Percentiles rank a stretch among this genome's conserved stretches.
Evolutionary conservation across 2,113 vertebrate genomes (phyloP).

Genomic region (Chlamydotis undulata): DNA sequence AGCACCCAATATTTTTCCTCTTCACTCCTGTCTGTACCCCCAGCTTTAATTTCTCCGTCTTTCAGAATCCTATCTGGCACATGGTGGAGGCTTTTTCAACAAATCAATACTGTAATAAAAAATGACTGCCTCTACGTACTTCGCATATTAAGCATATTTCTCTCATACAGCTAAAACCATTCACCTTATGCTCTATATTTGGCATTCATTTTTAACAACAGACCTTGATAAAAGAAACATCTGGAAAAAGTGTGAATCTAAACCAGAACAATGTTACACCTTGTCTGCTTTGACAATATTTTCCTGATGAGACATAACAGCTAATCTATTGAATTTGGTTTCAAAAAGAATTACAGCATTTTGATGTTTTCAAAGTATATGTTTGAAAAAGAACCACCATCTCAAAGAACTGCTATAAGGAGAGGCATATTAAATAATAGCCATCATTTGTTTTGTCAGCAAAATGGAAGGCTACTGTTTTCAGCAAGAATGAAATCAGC

Average conservation of each 20-base stretch:
- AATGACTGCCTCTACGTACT: not conserved
- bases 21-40: not conserved
- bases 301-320: not conserved
- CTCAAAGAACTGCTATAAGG: not conserved
- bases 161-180: not conserved
- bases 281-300: not conserved
- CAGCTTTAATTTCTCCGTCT: not conserved
- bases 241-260: not conserved
- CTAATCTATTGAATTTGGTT: not conserved
- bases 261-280: not conserved
- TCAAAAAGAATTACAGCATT: not conserved
- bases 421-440: not conserved
- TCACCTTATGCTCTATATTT: not conserved
- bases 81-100: not conserved
- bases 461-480: not conserved
- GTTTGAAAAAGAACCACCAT: not conserved
- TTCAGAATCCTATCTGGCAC: not conserved
- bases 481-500: not conserved
- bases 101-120: constrained; percentile 22
- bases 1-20: not conserved
- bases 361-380: not conserved
- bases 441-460: not conserved
- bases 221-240: not conserved
- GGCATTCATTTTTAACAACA: constrained; percentile 15
- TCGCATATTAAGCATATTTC: not conserved